Evolutionary conservation across 2,797 vertebrate species (phyloP).

Genomic region (Pantherophis vulpinus): DNA sequence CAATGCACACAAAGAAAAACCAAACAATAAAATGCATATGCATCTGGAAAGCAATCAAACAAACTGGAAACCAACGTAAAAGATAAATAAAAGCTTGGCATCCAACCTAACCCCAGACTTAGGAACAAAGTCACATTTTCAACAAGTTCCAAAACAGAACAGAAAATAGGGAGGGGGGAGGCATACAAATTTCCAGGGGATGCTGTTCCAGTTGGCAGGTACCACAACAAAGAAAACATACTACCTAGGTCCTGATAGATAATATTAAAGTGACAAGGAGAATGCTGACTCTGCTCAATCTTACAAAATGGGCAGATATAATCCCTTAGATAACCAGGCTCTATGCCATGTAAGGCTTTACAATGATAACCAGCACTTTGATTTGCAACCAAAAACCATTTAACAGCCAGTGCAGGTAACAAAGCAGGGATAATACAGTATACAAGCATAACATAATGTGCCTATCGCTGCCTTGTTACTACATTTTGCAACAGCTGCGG

Average conservation of each 20-base stretch:
- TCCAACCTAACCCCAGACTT: neutral
- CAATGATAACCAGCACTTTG: neutral
- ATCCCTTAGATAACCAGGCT: neutral
- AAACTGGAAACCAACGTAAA: neutral
- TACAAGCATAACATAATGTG: neutral
- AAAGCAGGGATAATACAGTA: neutral
- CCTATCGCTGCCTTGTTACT: neutral
- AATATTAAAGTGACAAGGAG: neutral
- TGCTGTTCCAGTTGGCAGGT: neutral
- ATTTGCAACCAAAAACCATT: neutral
- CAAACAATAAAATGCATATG: neutral
- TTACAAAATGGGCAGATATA: neutral
- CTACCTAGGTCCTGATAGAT: neutral
- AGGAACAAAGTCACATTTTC: neutral
- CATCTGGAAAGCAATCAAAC: neutral
- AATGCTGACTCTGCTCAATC: neutral
- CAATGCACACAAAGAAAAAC: neutral
- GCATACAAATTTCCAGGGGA: neutral
- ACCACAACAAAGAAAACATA: neutral
- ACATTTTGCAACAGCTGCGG: neutral
- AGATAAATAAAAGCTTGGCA: neutral
- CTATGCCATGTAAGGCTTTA: neutral
- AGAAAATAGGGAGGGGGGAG: neutral
- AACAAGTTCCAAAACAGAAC: neutral
- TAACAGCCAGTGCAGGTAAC: neutral